Evolutionary conservation across 35 echinoderm and acorn worm genomes (phyloP), one percentile per base, ranked within the genome.

Genomic region (Patiria miniata): DNA sequence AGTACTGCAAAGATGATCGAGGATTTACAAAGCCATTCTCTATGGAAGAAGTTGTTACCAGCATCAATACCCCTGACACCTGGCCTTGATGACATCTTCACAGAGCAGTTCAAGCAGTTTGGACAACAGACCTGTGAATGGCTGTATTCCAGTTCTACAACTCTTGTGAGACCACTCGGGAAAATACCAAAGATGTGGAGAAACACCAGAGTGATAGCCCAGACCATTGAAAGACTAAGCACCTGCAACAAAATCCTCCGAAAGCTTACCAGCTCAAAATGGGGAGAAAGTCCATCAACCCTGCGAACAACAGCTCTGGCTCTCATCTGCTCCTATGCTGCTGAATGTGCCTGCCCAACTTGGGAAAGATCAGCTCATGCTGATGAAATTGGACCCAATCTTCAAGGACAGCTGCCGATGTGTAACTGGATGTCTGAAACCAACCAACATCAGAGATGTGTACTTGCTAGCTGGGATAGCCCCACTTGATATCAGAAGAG

Each of bases 351-450:
- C 15, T 78, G 2, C 28, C 1, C 73, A 16, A 30, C 33, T 38
- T 78, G 73, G 73, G 73, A 78, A 30, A 78, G 73, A 28, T 78
- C 73, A 78, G 28, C 73, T 30, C 73, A 78, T 78, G 1, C 73
- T 38, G 33, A 33, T 29, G 73, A 78, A 78, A 78, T 30, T 38
- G 19, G 73, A 78, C 73, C 2, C 73, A 78, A 30, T 61, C 83
- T n/a, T 86, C 32, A 86, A 86, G 15, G 83, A 33, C 73, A 81
- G 34, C 19, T 42, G 36, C 37, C 1, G 79, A 9, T 18, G 39
- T 2, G 47, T 81, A 32, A 81, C 79, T 81, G 79, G 79, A 5
- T 42, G 37, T 39, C 30, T 81, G 79, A 81, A 81, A 81, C 18
- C 79, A 32, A 81, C 79, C 36, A 39, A 39, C 79, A 81, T 39